A percentile compares a stretch with the other conserved stretches of the same genome.
Conservation (phyloP, 2,113 vertebrate species). For the Psittacula cyanocephala region DNA sequence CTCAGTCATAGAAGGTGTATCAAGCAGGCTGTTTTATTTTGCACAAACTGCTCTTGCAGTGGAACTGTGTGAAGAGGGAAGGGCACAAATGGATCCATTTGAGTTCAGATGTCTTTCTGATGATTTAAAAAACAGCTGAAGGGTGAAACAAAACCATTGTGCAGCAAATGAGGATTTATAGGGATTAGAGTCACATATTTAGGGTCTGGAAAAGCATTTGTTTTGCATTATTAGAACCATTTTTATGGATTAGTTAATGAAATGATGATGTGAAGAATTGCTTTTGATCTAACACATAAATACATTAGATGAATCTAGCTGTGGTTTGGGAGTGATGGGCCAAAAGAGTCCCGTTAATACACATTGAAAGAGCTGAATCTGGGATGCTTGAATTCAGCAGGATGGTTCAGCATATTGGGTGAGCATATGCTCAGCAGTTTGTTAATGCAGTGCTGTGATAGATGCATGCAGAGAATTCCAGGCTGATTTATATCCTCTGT, state of each 20-base stretch:
- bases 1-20: background rate
- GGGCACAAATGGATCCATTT: background rate
- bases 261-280: background rate
- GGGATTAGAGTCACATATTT: slow-evolving; percentile 29
- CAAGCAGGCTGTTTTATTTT: background rate
- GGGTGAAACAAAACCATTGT: slow-evolving; percentile 41
- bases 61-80: background rate
- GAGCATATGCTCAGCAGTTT: background rate
- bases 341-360: background rate
- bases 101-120: slow-evolving; percentile 18
- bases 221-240: slow-evolving; percentile 4
- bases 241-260: slow-evolving; percentile 22
- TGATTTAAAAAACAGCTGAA: background rate
- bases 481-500: background rate
- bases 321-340: background rate
- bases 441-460: background rate
- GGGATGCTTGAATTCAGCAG: background rate
- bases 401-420: background rate
- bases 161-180: slow-evolving; percentile 43
- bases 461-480: background rate
- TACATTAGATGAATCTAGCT: background rate
- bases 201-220: slow-evolving; percentile 30
- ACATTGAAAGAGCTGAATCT: background rate
- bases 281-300: slow-evolving; percentile 22
- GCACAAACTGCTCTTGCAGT: background rate